These are phyloP conservation scores for Pseudolaguvia tuberculata DNA, from an alignment of 2,113 vertebrate genomes.

Conservation along the genomic window DNA sequence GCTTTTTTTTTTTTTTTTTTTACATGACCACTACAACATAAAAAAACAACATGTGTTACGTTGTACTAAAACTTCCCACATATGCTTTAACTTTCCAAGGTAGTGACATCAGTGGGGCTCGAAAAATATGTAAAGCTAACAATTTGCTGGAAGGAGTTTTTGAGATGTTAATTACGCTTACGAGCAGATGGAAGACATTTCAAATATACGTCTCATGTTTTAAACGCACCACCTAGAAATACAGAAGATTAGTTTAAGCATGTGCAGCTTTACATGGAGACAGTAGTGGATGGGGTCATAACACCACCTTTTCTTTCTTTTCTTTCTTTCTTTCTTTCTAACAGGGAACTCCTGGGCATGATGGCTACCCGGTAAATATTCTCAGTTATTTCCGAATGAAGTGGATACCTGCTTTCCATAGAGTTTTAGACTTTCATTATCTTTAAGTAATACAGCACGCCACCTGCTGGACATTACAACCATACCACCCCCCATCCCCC, in stretches of 20 bases:
- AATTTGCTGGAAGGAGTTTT: constrained; percentile 15
- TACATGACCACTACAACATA: neutral
- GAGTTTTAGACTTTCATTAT: neutral
- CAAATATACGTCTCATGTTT: neutral
- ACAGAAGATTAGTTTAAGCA: neutral
- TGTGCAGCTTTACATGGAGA: neutral
- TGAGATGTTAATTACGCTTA: constrained; percentile 3
- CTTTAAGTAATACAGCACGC: constrained; percentile 26
- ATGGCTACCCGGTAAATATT: constrained; percentile 81
- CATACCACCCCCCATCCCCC: too few species aligned
- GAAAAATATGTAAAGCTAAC: neutral
- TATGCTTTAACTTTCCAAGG: neutral
- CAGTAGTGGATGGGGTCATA: neutral
- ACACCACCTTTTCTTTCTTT: constrained; percentile 11
- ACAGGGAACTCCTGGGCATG: constrained; percentile 82
- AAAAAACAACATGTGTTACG: neutral
- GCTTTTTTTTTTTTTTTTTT: neutral
- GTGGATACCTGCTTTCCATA: constrained; percentile 17
- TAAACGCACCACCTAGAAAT: neutral
- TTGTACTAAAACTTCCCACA: neutral
- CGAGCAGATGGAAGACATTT: constrained; percentile 11
- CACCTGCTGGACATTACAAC: constrained; percentile 46
- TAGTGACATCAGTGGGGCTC: neutral
- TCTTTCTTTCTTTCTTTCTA: constrained; percentile 64
- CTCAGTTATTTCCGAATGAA: neutral